These are phyloP conservation scores for Antrozous pallidus DNA, from an alignment of 2,797 vertebrate genomes.

Conservation along the genomic window DNA sequence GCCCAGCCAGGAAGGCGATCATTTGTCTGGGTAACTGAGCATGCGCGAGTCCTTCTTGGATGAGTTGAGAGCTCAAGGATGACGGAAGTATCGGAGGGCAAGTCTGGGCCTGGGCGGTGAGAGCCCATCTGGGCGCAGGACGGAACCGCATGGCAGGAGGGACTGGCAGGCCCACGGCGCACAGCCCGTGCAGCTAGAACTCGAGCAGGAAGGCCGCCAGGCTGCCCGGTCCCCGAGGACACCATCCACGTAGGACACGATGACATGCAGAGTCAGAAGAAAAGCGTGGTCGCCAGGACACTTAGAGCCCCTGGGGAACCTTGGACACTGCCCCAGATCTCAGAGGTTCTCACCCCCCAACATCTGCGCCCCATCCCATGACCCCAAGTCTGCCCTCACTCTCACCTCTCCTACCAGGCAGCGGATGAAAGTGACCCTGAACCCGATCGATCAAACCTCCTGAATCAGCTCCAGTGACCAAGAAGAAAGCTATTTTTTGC, in stretches of 20 bases:
- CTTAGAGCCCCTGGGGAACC: neutral
- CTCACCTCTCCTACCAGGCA: neutral
- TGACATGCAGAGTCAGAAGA: neutral
- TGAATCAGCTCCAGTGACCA: neutral
- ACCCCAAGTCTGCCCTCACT: neutral
- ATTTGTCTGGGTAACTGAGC: neutral
- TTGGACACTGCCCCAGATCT: neutral
- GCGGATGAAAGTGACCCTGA: neutral
- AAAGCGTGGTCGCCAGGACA: neutral
- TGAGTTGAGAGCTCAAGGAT: neutral
- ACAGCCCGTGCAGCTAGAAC: neutral
- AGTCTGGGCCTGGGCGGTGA: neutral
- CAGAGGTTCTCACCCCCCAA: neutral
- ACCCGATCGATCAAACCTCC: neutral
- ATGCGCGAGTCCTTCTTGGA: neutral
- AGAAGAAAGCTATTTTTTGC: neutral
- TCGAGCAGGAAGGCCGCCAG: neutral
- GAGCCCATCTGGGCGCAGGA: neutral
- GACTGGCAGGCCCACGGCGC: neutral
- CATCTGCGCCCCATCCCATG: too few species aligned
- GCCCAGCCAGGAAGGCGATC: neutral
- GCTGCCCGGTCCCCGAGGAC: neutral
- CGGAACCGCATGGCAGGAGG: rapidly evolving
- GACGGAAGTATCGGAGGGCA: neutral
- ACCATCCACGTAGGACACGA: too few species aligned